Percentiles rank a stretch among this genome's conserved stretches.
These are phyloP conservation scores for Trogon surrucura DNA, from an alignment of 2,113 vertebrate genomes.

Conservation along the genomic window DNA sequence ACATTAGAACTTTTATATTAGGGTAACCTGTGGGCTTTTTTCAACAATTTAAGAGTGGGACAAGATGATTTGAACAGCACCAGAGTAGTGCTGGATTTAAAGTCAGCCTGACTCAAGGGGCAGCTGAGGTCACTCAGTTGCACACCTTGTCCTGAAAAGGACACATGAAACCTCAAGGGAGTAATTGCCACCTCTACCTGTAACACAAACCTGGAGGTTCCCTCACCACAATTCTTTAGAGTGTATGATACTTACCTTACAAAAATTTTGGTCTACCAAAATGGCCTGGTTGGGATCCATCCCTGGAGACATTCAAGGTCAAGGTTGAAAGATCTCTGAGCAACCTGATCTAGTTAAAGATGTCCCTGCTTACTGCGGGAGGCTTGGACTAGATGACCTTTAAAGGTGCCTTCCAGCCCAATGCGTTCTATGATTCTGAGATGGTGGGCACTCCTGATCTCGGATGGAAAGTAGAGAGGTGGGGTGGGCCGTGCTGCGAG, in stretches of 20 bases:
- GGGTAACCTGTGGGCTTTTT: background rate
- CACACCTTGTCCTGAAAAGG: background rate
- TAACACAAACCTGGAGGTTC: background rate
- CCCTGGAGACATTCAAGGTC: too few species aligned
- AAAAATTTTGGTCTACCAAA: background rate
- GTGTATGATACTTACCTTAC: background rate
- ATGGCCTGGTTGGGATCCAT: background rate
- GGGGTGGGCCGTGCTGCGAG: fast-evolving
- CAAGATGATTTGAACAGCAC: background rate
- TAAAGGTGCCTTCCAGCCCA: too few species aligned
- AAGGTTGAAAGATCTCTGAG: too few species aligned
- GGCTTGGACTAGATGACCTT: too few species aligned
- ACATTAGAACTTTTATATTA: background rate
- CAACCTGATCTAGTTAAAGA: too few species aligned
- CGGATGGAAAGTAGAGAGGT: background rate
- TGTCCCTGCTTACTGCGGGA: too few species aligned
- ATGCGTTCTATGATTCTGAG: too few species aligned
- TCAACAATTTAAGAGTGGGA: background rate
- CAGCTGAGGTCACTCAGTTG: background rate
- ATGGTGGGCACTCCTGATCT: background rate
- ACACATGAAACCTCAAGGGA: background rate
- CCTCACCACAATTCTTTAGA: background rate
- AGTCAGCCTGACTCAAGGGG: background rate
- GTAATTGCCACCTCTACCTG: background rate
- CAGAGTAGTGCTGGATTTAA: background rate